These are phyloP conservation scores for Serripes groenlandicus DNA, from an alignment of 2,888 invertebrate species.

Conservation along the genomic window DNA sequence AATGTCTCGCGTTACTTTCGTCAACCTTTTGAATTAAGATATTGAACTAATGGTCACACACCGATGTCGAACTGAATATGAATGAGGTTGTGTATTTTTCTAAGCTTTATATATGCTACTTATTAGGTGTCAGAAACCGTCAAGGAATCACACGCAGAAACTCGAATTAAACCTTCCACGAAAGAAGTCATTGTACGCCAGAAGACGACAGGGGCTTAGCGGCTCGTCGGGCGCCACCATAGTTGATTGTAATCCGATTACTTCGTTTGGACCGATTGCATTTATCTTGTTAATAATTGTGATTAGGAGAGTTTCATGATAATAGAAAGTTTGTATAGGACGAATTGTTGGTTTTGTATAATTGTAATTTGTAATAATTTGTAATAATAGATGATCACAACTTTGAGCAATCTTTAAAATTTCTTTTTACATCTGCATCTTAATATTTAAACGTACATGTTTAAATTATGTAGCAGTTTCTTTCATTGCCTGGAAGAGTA, in stretches of 20 bases:
- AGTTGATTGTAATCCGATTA: conserved; percentile 17
- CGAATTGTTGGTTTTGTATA: not conserved
- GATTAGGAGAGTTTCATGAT: conserved; percentile 32
- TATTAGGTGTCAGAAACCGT: not conserved
- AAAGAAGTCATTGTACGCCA: not conserved
- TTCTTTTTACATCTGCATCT: not conserved
- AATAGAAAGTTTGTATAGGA: not conserved
- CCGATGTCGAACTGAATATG: not conserved
- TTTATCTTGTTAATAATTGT: conserved; percentile 30
- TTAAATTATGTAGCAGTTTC: too few species aligned
- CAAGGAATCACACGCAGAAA: not conserved
- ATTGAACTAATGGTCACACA: not conserved
- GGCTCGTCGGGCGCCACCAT: conserved; percentile 5
- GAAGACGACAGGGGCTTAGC: conserved; percentile 12
- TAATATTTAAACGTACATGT: not conserved
- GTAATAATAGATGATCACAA: not conserved
- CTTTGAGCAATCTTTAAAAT: not conserved
- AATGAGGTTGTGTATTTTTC: not conserved
- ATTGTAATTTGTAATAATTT: conserved; percentile 20
- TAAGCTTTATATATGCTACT: not conserved
- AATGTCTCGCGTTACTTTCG: conserved; percentile 14
- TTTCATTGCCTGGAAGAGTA: too few species aligned
- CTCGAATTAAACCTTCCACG: not conserved
- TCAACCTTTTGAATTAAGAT: not conserved
- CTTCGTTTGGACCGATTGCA: not conserved